Conservation (phyloP, 2,888 invertebrate genomes). For the Muscina levida region DNA sequence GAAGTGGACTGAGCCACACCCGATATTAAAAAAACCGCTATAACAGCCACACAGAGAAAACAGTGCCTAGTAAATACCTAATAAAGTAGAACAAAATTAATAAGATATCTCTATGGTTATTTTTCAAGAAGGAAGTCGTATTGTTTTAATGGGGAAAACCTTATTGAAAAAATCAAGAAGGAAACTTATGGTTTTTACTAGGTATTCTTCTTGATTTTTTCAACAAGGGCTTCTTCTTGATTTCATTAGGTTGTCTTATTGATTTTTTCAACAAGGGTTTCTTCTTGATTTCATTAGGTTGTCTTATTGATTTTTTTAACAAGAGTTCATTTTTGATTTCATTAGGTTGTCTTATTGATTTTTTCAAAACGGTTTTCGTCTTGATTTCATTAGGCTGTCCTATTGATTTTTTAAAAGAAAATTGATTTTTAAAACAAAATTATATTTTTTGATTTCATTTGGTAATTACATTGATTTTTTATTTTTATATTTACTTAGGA, state of each 20-base stretch:
- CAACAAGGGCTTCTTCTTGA: neutral
- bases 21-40: too few relatives aligned
- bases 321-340: neutral
- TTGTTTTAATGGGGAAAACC: neutral
- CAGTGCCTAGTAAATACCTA: conserved; percentile 25
- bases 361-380: neutral
- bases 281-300: conserved; percentile 6
- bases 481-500: too few relatives aligned
- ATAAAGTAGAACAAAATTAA: conserved; percentile 21
- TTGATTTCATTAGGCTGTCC: conserved; percentile 3
- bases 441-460: too few relatives aligned
- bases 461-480: too few relatives aligned
- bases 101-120: conserved; percentile 26
- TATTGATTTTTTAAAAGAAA: neutral
- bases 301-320: conserved; percentile 8
- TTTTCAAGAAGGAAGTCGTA: conserved; percentile 29
- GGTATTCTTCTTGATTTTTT: conserved; percentile 17
- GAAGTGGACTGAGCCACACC: too few relatives aligned
- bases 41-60: conserved; percentile 24
- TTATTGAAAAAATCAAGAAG: too few relatives aligned
- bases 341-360: neutral
- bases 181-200: conserved; percentile 18
- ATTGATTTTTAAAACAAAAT: too few relatives aligned
- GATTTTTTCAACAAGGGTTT: conserved; percentile 5
- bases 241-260: neutral